phyloP scores from a whole-genome alignment of 2,113 vertebrate species.

The Pseudorasbora parva region DNA sequence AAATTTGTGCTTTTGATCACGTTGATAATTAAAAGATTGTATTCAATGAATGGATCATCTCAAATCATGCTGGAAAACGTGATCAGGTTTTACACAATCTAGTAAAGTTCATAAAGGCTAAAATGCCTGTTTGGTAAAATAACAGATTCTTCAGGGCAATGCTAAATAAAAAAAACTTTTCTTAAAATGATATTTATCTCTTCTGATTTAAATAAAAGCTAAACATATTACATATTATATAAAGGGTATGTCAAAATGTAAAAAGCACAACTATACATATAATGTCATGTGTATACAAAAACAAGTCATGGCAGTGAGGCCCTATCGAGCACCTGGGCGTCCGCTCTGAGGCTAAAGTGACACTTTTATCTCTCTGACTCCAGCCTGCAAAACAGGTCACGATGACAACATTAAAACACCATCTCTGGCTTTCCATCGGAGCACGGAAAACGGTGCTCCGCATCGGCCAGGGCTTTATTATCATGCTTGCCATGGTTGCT shows the following conservation, averaged over 20 bases:
- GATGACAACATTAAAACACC: conserved; percentile 53
- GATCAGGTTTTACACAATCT: too few relatives aligned
- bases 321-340: conserved; percentile 58
- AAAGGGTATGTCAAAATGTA: neutral
- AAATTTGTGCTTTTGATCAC: too few relatives aligned
- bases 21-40: too few relatives aligned
- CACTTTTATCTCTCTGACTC: conserved; percentile 56
- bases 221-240: neutral
- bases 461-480: conserved; percentile 22
- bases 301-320: conserved; percentile 45
- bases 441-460: neutral
- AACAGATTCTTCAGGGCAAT: neutral
- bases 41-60: too few relatives aligned
- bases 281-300: conserved; percentile 37
- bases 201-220: neutral
- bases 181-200: neutral
- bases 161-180: neutral
- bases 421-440: conserved; percentile 9
- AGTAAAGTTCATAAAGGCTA: too few relatives aligned
- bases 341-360: conserved; percentile 57
- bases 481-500: conserved; percentile 33
- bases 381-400: conserved; percentile 60
- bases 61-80: too few relatives aligned
- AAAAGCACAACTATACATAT: conserved; percentile 3
- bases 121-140: neutral